Percentiles rank a stretch among this genome's conserved stretches.
These are phyloP conservation scores for Sipha maydis DNA, from an alignment of 2,888 invertebrate genomes.

Conservation along the genomic window DNA sequence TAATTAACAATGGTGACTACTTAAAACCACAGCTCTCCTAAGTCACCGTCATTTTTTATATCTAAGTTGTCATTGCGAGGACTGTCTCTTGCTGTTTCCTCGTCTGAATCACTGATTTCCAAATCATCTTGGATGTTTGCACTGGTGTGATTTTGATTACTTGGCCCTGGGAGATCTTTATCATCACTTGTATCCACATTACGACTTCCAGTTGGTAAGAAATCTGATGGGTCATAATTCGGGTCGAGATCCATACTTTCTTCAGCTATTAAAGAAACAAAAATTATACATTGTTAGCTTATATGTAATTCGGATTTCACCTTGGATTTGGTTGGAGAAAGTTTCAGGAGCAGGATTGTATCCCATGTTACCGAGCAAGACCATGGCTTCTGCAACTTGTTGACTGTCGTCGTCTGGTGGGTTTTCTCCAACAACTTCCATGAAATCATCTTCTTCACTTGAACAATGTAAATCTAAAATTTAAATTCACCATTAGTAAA, in stretches of 20 bases:
- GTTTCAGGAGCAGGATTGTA: slow-evolving; percentile 71
- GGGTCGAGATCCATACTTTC: slow-evolving; percentile 82
- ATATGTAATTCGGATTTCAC: slow-evolving; percentile 48
- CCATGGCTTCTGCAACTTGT: slow-evolving; percentile 68
- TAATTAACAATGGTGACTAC: slow-evolving; percentile 19
- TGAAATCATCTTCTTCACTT: slow-evolving; percentile 71
- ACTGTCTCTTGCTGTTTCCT: slow-evolving; percentile 68
- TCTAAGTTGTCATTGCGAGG: slow-evolving; percentile 60
- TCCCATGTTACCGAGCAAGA: slow-evolving; percentile 72
- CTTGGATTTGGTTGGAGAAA: slow-evolving; percentile 60
- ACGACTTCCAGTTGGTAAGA: slow-evolving; percentile 67
- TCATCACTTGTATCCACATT: slow-evolving; percentile 29
- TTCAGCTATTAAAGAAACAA: slow-evolving; percentile 68
- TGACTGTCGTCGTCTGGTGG: slow-evolving; percentile 73
- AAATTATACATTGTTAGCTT: slow-evolving; percentile 56
- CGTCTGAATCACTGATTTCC: slow-evolving; percentile 82
- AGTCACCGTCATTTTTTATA: slow-evolving; percentile 69
- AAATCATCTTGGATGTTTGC: slow-evolving; percentile 79
- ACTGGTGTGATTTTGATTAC: slow-evolving; percentile 65
- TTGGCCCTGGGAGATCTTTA: slow-evolving; percentile 30
- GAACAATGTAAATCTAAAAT: slow-evolving; percentile 76
- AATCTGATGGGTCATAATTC: slow-evolving; percentile 88
- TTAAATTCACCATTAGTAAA: background rate
- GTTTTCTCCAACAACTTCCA: slow-evolving; percentile 64
- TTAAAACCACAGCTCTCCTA: slow-evolving; percentile 73